A percentile compares a stretch with the other conserved stretches of the same genome.
These are phyloP conservation scores for Trissoscelio sp. DNA, from an alignment of 2,888 invertebrate species.

Conservation along the genomic window DNA sequence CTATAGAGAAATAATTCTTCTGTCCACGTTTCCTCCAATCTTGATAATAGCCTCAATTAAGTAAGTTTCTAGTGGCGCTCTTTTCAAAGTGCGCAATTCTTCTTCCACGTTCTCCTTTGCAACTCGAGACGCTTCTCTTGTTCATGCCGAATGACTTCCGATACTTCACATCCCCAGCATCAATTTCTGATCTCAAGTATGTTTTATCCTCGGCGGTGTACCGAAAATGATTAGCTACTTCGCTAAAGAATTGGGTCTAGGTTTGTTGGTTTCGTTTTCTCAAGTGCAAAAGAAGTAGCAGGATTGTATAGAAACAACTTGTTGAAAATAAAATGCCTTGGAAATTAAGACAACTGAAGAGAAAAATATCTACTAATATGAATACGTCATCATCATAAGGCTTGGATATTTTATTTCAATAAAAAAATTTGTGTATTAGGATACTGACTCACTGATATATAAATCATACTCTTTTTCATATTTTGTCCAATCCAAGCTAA, in stretches of 20 bases:
- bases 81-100: conserved; percentile 24
- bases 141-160: conserved; percentile 55
- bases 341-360: too few relatives aligned
- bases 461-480: too few relatives aligned
- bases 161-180: conserved; percentile 37
- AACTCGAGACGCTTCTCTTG: conserved; percentile 17
- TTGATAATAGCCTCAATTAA: conserved; percentile 37
- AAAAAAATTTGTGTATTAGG: too few relatives aligned
- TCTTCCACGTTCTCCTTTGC: conserved; percentile 25
- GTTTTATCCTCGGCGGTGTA: conserved; percentile 14
- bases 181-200: conserved; percentile 44
- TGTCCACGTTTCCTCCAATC: background rate
- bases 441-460: too few relatives aligned
- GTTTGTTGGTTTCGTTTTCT: too few relatives aligned
- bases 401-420: too few relatives aligned
- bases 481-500: too few relatives aligned
- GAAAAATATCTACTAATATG: too few relatives aligned
- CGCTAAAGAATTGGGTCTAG: conserved; percentile 7
- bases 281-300: conserved; percentile 1
- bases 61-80: conserved; percentile 20
- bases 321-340: conserved; percentile 1
- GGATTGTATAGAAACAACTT: background rate
- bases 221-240: conserved; percentile 31
- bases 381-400: too few relatives aligned
- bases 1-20: background rate